Percentiles rank a stretch among this genome's conserved stretches.
phyloP scores from a whole-genome alignment of 2,888 invertebrate species.

The Cheilosia pagana region DNA sequence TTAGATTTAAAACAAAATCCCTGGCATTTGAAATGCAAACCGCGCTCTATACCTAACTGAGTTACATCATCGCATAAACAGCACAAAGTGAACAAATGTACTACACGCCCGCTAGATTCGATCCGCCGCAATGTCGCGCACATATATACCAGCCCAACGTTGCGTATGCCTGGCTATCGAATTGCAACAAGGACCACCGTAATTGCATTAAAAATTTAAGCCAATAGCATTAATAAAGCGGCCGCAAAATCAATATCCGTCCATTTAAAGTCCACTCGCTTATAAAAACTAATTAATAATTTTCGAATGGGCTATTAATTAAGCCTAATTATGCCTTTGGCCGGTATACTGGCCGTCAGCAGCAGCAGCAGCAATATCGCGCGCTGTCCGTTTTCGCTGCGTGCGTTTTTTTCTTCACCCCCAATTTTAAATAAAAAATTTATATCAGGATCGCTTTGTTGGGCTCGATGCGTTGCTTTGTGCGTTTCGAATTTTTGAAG shows the following conservation, averaged over 20 bases:
- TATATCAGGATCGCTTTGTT: constrained; percentile 15
- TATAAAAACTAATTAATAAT: constrained; percentile 84
- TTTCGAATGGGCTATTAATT: constrained; percentile 84
- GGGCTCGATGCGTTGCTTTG: neutral
- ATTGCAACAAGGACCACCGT: constrained; percentile 75
- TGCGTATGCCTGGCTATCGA: constrained; percentile 23
- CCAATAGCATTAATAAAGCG: constrained; percentile 84
- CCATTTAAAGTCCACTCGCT: constrained; percentile 83
- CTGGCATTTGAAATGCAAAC: constrained; percentile 60
- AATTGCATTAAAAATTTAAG: constrained; percentile 82
- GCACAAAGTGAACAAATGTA: constrained; percentile 46
- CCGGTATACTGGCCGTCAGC: constrained; percentile 33
- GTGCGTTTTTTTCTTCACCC: constrained; percentile 50
- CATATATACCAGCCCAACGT: neutral
- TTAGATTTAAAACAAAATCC: constrained; percentile 57
- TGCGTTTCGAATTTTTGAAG: constrained; percentile 38
- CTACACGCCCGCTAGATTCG: constrained; percentile 44
- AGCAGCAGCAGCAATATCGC: constrained; percentile 23
- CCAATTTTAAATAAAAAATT: constrained; percentile 50
- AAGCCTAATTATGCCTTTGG: constrained; percentile 83
- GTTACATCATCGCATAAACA: constrained; percentile 64
- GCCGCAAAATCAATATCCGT: constrained; percentile 84
- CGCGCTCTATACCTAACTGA: constrained; percentile 53
- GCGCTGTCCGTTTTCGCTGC: constrained; percentile 32
- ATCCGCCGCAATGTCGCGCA: constrained; percentile 39